Evolutionary conservation across 2,113 vertebrate species (phyloP).

Genomic region (Crotalus helleri): DNA sequence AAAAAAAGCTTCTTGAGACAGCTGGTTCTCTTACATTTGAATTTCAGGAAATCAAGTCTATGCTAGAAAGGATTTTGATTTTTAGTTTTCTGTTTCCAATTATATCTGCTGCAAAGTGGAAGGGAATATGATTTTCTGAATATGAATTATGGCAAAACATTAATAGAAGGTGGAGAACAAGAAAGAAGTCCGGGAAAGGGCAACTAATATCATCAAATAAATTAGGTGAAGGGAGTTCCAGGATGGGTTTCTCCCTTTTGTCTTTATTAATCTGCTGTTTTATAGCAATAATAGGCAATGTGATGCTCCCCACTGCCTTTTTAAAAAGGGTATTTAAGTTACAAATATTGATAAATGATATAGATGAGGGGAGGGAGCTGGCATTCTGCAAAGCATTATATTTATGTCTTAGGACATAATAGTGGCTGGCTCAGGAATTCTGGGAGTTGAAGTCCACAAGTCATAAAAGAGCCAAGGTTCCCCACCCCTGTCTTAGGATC

Average conservation of each 20-base stretch:
- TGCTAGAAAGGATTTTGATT: constrained; percentile 51
- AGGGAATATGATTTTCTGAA: constrained; percentile 25
- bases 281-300: neutral
- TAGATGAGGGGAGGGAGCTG: neutral
- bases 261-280: neutral
- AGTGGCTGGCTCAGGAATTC: too few relatives aligned
- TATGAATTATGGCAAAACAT: constrained; percentile 6
- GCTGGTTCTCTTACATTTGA: constrained; percentile 47
- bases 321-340: neutral
- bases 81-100: constrained; percentile 37
- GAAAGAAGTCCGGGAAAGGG: neutral
- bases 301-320: neutral
- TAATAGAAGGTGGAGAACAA: neutral
- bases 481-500: neutral
- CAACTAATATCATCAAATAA: neutral
- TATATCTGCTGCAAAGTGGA: neutral
- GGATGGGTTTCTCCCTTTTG: neutral
- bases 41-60: neutral
- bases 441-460: too few relatives aligned
- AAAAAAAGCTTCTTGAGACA: constrained; percentile 33
- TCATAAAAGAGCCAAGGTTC: too few relatives aligned
- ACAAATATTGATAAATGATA: neutral
- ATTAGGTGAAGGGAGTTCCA: neutral
- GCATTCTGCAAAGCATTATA: neutral
- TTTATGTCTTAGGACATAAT: neutral